Evolutionary conservation across 2,888 invertebrate genomes (phyloP).

Genomic region (Caenorhabditis sp.): DNA sequence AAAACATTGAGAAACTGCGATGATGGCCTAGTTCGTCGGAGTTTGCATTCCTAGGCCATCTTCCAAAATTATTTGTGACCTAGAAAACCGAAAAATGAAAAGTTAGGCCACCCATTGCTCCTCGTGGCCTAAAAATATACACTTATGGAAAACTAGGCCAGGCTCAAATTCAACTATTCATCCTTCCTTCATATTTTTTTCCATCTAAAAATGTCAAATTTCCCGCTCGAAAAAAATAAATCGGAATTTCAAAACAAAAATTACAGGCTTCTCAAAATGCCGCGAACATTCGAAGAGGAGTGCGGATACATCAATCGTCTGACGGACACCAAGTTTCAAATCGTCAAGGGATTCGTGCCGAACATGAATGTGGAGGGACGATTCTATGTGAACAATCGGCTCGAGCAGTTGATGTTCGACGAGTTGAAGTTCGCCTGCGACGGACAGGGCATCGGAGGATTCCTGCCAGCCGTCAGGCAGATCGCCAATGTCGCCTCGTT

Average conservation of each 20-base stretch:
- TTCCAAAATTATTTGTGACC: too few relatives aligned
- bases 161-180: too few relatives aligned
- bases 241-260: neutral
- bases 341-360: slow-evolving; percentile 98
- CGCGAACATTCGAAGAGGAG: slow-evolving; percentile 91
- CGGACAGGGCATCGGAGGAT: slow-evolving; percentile 89
- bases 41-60: too few relatives aligned
- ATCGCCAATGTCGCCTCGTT: slow-evolving; percentile 99
- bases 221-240: too few relatives aligned
- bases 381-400: slow-evolving; percentile 94
- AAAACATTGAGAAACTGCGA: too few relatives aligned
- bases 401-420: slow-evolving; percentile 97
- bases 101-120: too few relatives aligned
- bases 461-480: slow-evolving; percentile 98
- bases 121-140: too few relatives aligned
- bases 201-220: neutral
- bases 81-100: too few relatives aligned
- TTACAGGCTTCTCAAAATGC: slow-evolving; percentile 64
- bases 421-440: slow-evolving; percentile 94
- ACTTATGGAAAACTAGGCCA: too few relatives aligned
- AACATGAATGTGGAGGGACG: slow-evolving; percentile 98
- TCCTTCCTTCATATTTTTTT: neutral
- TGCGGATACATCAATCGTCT: slow-evolving; percentile 94
- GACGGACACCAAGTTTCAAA: slow-evolving; percentile 91
- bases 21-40: too few relatives aligned